These are phyloP conservation scores for Lysandra bellargus DNA, from an alignment of 2,888 invertebrate species.

Conservation along the genomic window DNA sequence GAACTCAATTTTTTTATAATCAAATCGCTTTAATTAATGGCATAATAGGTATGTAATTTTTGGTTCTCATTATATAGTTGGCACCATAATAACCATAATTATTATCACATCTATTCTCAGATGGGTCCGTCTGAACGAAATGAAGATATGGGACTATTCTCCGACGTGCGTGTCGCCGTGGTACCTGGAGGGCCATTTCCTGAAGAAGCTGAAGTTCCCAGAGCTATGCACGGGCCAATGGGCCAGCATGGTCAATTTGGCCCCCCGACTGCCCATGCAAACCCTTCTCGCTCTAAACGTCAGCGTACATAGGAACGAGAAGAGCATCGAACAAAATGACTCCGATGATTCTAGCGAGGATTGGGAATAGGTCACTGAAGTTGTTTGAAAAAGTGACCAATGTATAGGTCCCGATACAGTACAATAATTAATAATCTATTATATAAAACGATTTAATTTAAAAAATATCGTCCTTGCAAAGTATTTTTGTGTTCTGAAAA, in stretches of 20 bases:
- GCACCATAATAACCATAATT: neutral
- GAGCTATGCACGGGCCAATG: slow-evolving; percentile 88
- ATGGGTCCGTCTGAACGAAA: slow-evolving; percentile 84
- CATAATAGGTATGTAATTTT: no score
- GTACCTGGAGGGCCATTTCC: slow-evolving; percentile 83
- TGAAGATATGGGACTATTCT: slow-evolving; percentile 85
- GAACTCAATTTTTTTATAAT: no score
- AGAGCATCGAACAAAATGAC: slow-evolving; percentile 69
- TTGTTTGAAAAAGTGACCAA: neutral
- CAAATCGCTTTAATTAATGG: no score
- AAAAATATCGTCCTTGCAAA: neutral
- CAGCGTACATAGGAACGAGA: slow-evolving; percentile 73
- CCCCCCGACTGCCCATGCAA: slow-evolving; percentile 83
- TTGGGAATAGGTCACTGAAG: slow-evolving; percentile 33
- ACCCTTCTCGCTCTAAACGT: slow-evolving; percentile 73
- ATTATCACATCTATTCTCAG: slow-evolving; percentile 59
- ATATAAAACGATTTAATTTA: neutral
- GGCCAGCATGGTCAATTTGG: slow-evolving; percentile 87
- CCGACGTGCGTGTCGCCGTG: slow-evolving; percentile 87
- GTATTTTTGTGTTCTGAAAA: neutral
- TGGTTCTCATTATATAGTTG: no score
- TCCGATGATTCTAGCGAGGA: slow-evolving; percentile 36
- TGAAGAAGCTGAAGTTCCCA: slow-evolving; percentile 85
- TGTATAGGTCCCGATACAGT: no score
- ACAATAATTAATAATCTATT: no score